A percentile compares a stretch with the other conserved stretches of the same genome.
These are phyloP conservation scores for Scelioninae gen. 1 DNA, from an alignment of 2,888 invertebrate species.

Conservation along the genomic window DNA sequence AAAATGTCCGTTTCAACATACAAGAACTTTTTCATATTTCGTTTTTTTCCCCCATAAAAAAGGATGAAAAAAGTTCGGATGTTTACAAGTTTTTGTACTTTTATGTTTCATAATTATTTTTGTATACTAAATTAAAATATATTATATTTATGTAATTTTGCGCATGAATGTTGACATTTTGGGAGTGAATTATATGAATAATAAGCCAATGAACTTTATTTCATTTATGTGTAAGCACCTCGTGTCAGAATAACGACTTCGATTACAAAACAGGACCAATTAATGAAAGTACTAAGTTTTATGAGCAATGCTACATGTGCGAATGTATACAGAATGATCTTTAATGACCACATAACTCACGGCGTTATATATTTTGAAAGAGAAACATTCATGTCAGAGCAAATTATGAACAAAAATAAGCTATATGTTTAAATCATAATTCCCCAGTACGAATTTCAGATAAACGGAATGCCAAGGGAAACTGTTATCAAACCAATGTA, in stretches of 20 bases:
- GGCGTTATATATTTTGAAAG: not conserved
- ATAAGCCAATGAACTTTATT: constrained; percentile 8
- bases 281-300: constrained; percentile 46
- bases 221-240: constrained; percentile 43
- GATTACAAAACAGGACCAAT: constrained; percentile 36
- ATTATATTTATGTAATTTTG: not conserved
- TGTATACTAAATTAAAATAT: not conserved
- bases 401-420: constrained; percentile 19
- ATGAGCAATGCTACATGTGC: constrained; percentile 29
- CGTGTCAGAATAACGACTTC: constrained; percentile 14
- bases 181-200: not conserved
- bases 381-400: not conserved
- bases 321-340: constrained; percentile 26
- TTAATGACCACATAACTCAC: constrained; percentile 22
- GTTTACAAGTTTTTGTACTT: too few species aligned
- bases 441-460: too few species aligned
- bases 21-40: too few species aligned
- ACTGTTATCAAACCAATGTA: too few species aligned
- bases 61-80: too few species aligned
- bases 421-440: not conserved
- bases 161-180: not conserved
- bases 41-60: too few species aligned
- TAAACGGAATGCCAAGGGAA: too few species aligned
- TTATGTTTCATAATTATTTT: too few species aligned
- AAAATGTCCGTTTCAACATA: too few species aligned